Base-by-base conservation (phyloP, 2,888 invertebrate species). In the Conchocele bisecta region DNA sequence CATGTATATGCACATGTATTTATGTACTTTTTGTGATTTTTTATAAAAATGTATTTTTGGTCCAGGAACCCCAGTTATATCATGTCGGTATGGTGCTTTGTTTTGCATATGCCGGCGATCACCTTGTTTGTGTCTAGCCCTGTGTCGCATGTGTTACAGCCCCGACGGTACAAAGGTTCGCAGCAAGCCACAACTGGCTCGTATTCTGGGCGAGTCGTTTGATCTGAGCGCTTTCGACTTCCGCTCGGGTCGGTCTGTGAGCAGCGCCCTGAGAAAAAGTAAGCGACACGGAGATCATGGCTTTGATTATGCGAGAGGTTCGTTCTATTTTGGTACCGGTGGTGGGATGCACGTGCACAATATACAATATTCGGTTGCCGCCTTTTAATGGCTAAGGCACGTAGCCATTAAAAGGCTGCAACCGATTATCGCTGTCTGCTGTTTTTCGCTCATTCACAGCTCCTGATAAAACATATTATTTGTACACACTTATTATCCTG, bases 171-270 rank as follows among this genome's bases (percentile, higher is more conserved):
- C 94, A 93, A 95, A 95, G 93, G 94, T 95, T 91, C 94, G 95
- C 91, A 95, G 94, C 92, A 96, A 96, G 92, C 94, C 95, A 77
- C 95, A 96, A 92, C 93, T 96, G 91, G 94, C 94, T 83, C 94
- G 95, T 86, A 94, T 94, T 92, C 93, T 96, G 82, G 95, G 95
- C 89, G 94, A 95, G 91, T 93, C 94, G 89, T 93, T 95, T 92
- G 96, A 96, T 93, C 93, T 96, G 86, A 94, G 95, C 85, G 94
- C 94, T 89, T 95, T 96, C 93, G 96, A 96, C 93, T 96, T 94
- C 92, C 94, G 95, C 89, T 94, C 94, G 88, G 96, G 96, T 88
- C 95, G 95, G 92, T 93, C 95, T 20, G 86, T 89, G 20, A 87
- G 86, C 53, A 88, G 87, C 79, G 86, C 89, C 48, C 93, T 94